Conservation (phyloP, 2,113 vertebrate genomes). For the Capreolus pygargus region DNA sequence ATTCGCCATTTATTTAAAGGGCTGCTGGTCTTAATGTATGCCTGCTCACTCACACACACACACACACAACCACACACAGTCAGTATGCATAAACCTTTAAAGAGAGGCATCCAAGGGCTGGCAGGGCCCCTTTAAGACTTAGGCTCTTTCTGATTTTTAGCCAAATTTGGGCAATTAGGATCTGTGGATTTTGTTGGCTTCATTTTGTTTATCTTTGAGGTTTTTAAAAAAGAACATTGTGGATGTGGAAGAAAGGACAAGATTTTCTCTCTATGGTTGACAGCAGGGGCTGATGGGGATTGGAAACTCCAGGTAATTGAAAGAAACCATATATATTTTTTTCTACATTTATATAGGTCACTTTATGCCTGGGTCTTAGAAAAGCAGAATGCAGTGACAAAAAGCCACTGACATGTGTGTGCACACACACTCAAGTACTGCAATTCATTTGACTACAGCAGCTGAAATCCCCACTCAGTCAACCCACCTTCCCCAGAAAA, state of each 20-base stretch:
- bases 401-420: neutral
- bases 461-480: neutral
- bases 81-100: neutral
- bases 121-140: rapidly evolving
- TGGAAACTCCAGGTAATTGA: constrained; percentile 17
- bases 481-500: neutral
- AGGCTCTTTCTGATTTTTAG: neutral
- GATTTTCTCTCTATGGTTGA: neutral
- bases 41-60: neutral
- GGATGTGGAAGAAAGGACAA: neutral
- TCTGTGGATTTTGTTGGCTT: neutral
- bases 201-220: constrained; percentile 23
- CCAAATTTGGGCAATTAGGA: neutral
- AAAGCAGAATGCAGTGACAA: constrained; percentile 46
- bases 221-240: neutral
- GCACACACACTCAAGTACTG: neutral
- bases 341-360: constrained; percentile 49
- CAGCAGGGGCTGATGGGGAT: neutral
- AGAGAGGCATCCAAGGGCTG: neutral
- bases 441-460: neutral
- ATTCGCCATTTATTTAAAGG: neutral
- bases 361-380: neutral
- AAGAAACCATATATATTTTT: neutral
- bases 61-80: neutral
- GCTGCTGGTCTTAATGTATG: neutral